A percentile compares a stretch with the other conserved stretches of the same genome.
phyloP scores from a whole-genome alignment of 2,113 vertebrate genomes.

The Apistogramma diplotaenia region DNA sequence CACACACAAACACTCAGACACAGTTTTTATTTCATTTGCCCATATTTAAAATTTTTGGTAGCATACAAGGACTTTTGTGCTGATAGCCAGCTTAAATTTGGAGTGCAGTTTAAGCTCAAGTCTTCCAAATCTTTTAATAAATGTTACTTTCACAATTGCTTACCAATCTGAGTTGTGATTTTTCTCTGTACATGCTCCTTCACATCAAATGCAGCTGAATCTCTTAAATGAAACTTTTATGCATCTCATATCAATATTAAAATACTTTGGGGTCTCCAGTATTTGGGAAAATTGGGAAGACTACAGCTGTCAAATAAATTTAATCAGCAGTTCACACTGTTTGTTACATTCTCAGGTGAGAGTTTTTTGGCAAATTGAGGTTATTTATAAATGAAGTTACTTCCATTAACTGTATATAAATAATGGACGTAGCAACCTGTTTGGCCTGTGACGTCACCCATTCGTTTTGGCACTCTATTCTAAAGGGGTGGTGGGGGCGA shows the following conservation, averaged over 20 bases:
- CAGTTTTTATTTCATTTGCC: background rate
- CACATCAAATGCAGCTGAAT: background rate
- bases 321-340: background rate
- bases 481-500: too few relatives aligned
- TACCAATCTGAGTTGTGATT: background rate
- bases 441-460: background rate
- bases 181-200: background rate
- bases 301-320: background rate
- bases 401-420: background rate
- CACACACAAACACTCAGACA: too few relatives aligned
- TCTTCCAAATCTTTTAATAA: background rate
- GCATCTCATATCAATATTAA: background rate
- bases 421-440: background rate
- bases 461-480: background rate
- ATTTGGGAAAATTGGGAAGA: background rate
- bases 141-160: background rate
- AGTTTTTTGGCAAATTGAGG: background rate
- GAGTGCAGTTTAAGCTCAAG: background rate
- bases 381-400: background rate
- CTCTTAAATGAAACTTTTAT: background rate
- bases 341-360: background rate
- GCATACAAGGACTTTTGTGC: background rate
- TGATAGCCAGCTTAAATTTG: background rate
- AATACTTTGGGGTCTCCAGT: background rate
- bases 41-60: background rate